These are phyloP conservation scores for Isoperla grammatica DNA, from an alignment of 2,888 invertebrate genomes.

Conservation along the genomic window DNA sequence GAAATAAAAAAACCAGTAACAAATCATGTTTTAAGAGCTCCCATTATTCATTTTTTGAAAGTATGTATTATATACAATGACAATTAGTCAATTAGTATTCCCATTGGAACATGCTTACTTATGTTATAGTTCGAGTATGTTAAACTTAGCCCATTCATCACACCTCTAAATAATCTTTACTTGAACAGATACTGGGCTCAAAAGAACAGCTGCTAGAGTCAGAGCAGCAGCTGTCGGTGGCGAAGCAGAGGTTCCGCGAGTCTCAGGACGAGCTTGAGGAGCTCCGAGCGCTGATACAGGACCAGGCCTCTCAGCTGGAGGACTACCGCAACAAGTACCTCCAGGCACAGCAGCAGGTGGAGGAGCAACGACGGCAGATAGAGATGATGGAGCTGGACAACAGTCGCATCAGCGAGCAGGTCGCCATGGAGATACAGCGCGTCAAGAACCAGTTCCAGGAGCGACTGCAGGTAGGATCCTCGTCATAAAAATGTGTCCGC, in stretches of 20 bases:
- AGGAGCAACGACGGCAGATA: slow-evolving; percentile 63
- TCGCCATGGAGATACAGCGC: slow-evolving; percentile 62
- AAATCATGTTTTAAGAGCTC: no score
- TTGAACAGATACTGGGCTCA: slow-evolving; percentile 40
- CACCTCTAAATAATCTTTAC: no score
- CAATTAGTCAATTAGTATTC: no score
- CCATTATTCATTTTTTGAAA: no score
- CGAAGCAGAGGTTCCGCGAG: slow-evolving; percentile 51
- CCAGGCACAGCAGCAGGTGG: slow-evolving; percentile 63
- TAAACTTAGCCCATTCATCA: no score
- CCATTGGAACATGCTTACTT: no score
- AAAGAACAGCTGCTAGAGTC: slow-evolving; percentile 61
- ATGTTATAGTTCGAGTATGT: no score
- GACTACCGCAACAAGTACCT: slow-evolving; percentile 65
- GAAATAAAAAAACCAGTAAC: no score
- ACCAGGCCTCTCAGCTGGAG: slow-evolving; percentile 60
- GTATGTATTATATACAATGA: no score
- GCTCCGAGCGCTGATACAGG: slow-evolving; percentile 50
- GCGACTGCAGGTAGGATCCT: no score
- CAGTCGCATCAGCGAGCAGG: slow-evolving; percentile 62
- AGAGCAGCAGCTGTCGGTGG: slow-evolving; percentile 49
- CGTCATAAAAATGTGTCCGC: no score
- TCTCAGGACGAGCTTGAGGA: slow-evolving; percentile 53
- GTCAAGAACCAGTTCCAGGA: slow-evolving; percentile 64
- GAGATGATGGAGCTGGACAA: slow-evolving; percentile 69